Percentiles rank a stretch among this genome's conserved stretches.
These are phyloP conservation scores for Gastrophysa polygoni DNA, from an alignment of 2,888 invertebrate genomes.

Conservation along the genomic window DNA sequence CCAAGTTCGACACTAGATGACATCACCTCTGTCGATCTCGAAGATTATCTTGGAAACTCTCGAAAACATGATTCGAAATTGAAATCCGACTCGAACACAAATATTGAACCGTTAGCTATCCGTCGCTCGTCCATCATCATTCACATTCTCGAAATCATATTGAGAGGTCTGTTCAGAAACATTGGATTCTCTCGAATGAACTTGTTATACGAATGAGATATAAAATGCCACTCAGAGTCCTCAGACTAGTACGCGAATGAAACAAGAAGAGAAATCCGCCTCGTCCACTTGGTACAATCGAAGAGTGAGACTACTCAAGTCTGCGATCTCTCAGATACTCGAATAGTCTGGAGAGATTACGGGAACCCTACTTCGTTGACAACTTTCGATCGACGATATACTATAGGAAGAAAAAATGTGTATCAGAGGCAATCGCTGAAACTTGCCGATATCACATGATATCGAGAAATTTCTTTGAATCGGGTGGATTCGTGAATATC, in stretches of 20 bases:
- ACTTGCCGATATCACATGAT: no score
- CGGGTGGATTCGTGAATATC: no score
- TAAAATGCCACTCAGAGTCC: background rate
- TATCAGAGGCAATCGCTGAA: no score
- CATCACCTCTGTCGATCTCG: no score
- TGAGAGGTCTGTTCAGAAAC: background rate
- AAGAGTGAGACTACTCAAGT: constrained; percentile 13
- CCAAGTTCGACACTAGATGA: no score
- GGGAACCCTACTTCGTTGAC: constrained; percentile 27
- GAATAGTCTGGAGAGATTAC: constrained; percentile 22
- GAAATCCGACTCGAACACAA: no score
- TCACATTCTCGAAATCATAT: no score
- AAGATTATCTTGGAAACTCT: no score
- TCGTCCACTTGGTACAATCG: constrained; percentile 8
- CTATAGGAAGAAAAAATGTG: background rate
- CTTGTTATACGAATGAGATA: background rate
- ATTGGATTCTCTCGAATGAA: background rate
- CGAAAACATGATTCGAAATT: no score
- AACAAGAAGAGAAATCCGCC: background rate
- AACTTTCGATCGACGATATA: constrained; percentile 25
- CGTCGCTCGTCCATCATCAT: no score
- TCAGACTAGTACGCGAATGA: background rate
- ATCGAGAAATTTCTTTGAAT: no score
- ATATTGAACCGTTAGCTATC: no score
- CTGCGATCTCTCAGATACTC: constrained; percentile 18